Conservation (phyloP, 2,113 vertebrate species). For the Fulmarus glacialis region DNA sequence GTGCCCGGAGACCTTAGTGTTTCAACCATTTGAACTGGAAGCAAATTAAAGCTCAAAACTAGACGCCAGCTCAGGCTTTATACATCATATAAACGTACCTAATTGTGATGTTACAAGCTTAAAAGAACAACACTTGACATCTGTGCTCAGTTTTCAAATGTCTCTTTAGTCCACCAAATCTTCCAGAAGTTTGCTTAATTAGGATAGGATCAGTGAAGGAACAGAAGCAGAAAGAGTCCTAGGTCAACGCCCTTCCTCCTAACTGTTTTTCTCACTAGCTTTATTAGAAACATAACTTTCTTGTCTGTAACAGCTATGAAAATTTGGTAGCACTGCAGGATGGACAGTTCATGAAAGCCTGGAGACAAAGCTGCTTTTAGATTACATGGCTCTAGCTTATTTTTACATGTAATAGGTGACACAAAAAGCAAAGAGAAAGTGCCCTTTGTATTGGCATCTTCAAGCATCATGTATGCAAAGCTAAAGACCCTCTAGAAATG, state of each 20-base stretch:
- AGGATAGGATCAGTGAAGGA: neutral
- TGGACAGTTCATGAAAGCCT: neutral
- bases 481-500: neutral
- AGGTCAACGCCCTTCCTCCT: neutral
- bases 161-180: neutral
- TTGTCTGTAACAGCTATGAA: neutral
- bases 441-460: neutral
- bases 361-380: neutral
- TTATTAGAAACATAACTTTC: neutral
- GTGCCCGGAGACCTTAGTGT: neutral
- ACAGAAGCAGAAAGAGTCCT: neutral
- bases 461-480: neutral
- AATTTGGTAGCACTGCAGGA: neutral
- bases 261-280: neutral
- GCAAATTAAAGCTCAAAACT: neutral
- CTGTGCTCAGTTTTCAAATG: neutral
- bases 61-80: neutral
- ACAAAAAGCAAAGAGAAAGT: neutral
- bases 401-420: neutral
- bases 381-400: neutral
- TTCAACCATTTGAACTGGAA: neutral
- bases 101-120: neutral
- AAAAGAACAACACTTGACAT: neutral
- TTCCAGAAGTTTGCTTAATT: neutral
- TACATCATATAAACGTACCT: neutral